Evolutionary conservation across 92 coral and sea anemone species (phyloP).

Genomic region (Bergia puertoricense): DNA sequence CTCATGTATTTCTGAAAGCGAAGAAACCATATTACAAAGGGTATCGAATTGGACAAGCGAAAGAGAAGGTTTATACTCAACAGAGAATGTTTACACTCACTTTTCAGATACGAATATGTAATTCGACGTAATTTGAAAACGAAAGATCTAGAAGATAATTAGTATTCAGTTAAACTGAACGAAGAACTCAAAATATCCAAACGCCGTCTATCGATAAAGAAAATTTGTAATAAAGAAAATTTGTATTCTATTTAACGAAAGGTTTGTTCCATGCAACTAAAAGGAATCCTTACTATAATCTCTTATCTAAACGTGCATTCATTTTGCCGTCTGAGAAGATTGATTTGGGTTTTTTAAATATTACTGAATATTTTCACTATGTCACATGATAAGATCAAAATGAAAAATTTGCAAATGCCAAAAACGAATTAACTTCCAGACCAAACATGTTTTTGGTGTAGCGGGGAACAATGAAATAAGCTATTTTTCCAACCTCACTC

Average conservation of each 20-base stretch:
- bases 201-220: background rate
- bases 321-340: background rate
- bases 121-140: background rate
- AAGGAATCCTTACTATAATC: no score
- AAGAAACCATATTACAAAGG: background rate
- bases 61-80: background rate
- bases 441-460: background rate
- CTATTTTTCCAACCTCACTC: background rate
- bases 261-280: background rate
- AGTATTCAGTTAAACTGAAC: background rate
- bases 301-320: background rate
- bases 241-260: no score
- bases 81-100: background rate
- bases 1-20: background rate
- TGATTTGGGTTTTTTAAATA: background rate
- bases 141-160: no score
- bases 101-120: background rate
- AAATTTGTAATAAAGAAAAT: background rate
- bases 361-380: background rate
- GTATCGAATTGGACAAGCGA: background rate
- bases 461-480: background rate
- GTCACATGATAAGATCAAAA: background rate
- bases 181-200: background rate
- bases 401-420: background rate
- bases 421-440: background rate